Percentiles rank a stretch among this genome's conserved stretches.
These are phyloP conservation scores for Carlito syrichta DNA, from an alignment of 2,113 vertebrate genomes.

Conservation along the genomic window DNA sequence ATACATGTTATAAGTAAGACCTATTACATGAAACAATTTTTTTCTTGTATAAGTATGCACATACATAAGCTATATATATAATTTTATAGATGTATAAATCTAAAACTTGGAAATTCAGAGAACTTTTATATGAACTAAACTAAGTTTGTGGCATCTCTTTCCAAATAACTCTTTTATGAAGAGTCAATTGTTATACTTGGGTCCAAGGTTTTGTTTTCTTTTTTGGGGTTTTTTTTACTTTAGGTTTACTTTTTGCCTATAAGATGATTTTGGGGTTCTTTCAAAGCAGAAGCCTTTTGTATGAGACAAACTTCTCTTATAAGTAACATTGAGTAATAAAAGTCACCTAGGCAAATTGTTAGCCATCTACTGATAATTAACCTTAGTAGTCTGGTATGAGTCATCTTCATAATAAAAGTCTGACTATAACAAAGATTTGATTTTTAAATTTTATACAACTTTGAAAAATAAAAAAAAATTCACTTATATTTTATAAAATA, in stretches of 20 bases:
- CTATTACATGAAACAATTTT: not conserved
- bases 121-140: not conserved
- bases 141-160: slow-evolving; percentile 37
- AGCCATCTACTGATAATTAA: not conserved
- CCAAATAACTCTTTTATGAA: slow-evolving; percentile 7
- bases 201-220: not conserved
- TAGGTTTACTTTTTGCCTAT: not conserved
- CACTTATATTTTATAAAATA: not conserved
- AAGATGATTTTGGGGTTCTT: not conserved
- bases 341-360: not conserved
- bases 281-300: not conserved
- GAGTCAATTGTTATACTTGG: not conserved
- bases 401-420: not conserved
- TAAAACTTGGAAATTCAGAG: not conserved
- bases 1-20: not conserved
- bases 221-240: accelerated
- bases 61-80: not conserved
- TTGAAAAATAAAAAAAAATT: not conserved
- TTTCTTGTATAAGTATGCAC: not conserved
- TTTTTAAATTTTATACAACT: not conserved
- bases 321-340: not conserved
- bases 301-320: not conserved
- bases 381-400: not conserved
- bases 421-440: not conserved
- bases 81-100: not conserved